Evolutionary conservation across 2,797 vertebrate genomes (phyloP).

Genomic region (Chaetodon trifasciatus): DNA sequence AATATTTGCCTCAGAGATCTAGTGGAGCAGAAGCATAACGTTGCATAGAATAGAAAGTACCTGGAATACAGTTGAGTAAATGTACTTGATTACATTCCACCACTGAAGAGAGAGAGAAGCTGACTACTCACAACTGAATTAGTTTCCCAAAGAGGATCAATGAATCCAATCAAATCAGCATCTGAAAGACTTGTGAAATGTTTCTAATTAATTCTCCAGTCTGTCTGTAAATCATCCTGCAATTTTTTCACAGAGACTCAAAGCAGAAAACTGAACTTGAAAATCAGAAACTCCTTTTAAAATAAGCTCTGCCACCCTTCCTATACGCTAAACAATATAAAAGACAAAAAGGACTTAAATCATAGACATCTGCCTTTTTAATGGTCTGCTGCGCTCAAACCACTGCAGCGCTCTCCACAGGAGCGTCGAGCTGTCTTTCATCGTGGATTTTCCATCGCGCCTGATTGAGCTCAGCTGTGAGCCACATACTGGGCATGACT

Average conservation of each 20-base stretch:
- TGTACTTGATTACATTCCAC: neutral
- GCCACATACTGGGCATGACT: neutral
- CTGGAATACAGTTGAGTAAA: neutral
- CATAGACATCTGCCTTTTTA: neutral
- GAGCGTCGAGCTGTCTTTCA: conserved; percentile 15
- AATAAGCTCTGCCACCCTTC: neutral
- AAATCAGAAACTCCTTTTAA: neutral
- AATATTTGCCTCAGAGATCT: neutral
- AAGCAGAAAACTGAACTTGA: neutral
- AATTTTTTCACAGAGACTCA: neutral
- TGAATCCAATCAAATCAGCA: neutral
- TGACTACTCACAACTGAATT: neutral
- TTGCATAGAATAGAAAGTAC: neutral
- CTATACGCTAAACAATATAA: neutral
- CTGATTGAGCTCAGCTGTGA: conserved; percentile 30
- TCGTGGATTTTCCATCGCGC: neutral
- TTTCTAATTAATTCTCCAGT: neutral
- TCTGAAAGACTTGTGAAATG: neutral
- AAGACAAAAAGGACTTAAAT: conserved; percentile 1
- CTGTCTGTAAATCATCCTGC: neutral
- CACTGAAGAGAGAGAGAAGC: neutral
- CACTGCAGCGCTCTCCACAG: neutral
- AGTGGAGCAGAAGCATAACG: neutral
- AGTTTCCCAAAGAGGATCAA: too few relatives aligned
- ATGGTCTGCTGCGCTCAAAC: conserved; percentile 9